Percentiles rank a stretch among this genome's conserved stretches.
phyloP scores from a whole-genome alignment of 1,140 invertebrate genomes.

The Trichonephila clavata region DNA sequence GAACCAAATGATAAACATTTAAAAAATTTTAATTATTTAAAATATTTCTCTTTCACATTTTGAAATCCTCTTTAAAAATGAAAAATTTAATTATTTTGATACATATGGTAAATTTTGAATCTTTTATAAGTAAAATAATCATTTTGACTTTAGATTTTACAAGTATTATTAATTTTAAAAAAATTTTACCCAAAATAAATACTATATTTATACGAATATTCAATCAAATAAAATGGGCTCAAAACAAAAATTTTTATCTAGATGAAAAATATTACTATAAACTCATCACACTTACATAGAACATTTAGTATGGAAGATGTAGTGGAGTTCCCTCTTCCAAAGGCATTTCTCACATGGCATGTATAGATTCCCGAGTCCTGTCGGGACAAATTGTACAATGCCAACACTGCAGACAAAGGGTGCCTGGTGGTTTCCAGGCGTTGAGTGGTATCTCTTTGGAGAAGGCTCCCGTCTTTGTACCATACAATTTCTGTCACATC shows the following conservation, averaged over 20 bases:
- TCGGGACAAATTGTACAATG: slow-evolving; percentile 78
- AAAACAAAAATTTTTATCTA: not conserved
- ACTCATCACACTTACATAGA: slow-evolving; percentile 78
- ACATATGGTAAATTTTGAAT: no score
- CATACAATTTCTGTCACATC: slow-evolving; percentile 79
- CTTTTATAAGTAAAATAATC: no score
- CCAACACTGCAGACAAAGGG: slow-evolving; percentile 72
- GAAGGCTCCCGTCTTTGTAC: slow-evolving; percentile 77
- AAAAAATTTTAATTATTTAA: no score
- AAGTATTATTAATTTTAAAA: not conserved
- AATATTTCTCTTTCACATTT: no score
- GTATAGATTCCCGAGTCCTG: slow-evolving; percentile 79
- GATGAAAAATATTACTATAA: not conserved
- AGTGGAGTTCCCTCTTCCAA: slow-evolving; percentile 79
- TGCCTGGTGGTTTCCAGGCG: slow-evolving; percentile 65
- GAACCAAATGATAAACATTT: no score
- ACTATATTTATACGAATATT: no score
- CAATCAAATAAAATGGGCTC: no score
- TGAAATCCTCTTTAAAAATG: not conserved
- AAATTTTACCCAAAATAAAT: no score
- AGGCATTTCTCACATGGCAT: slow-evolving; percentile 79
- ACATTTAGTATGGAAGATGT: slow-evolving; percentile 77
- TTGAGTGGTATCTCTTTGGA: slow-evolving; percentile 71
- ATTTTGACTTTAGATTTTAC: no score
- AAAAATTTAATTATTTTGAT: no score